Base-by-base conservation (phyloP, 2,888 invertebrate species). In the Leucophora obtusa region DNA sequence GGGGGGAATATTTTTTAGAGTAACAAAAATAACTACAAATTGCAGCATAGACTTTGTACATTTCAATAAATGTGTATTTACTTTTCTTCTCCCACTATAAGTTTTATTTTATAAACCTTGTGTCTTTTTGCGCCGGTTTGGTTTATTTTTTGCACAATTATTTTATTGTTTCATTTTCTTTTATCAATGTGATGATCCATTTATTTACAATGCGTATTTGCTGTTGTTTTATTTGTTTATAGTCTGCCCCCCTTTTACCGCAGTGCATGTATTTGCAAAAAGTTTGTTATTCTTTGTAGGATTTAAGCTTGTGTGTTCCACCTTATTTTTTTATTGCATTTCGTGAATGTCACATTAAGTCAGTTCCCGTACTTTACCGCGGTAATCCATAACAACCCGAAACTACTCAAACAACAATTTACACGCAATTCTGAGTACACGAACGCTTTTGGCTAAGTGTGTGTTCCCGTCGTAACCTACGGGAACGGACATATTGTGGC, bases 101-200 rank as follows among this genome's bases (percentile, higher is more conserved):
- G 5, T 14, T n/a, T n/a, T 47, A 47, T 47, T n/a, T n/a, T 47
- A 47, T 6, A 2, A 6, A 6, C 43, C 0, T n/a, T n/a, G n/a
- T 6, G 43, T 47, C 4, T 47, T 47, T 47, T 47, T 14, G 1
- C 6, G 43, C 43, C 43, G 43, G 43, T 47, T 47, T n/a, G 38
- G 14, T 38, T 5, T 38, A 38, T 10, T 47, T n/a, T 47, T 47
- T 47, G 43, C n/a, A 47, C 43, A 47, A n/a, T n/a, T n/a, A 38
- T 38, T 11, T 38, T 11, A 11, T 38, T 38, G 38, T 38, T 47
- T n/a, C n/a, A 3, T n/a, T 47, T 47, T 47, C 6, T 28, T 47
- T 14, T 47, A 47, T 47, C n/a, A 47, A 47, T 47, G 43, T 47
- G 43, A 47, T 47, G 43, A 47, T 47, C 15, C 43, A 38, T 38